phyloP scores from a whole-genome alignment of 2,113 vertebrate genomes.

The Albula goreensis region DNA sequence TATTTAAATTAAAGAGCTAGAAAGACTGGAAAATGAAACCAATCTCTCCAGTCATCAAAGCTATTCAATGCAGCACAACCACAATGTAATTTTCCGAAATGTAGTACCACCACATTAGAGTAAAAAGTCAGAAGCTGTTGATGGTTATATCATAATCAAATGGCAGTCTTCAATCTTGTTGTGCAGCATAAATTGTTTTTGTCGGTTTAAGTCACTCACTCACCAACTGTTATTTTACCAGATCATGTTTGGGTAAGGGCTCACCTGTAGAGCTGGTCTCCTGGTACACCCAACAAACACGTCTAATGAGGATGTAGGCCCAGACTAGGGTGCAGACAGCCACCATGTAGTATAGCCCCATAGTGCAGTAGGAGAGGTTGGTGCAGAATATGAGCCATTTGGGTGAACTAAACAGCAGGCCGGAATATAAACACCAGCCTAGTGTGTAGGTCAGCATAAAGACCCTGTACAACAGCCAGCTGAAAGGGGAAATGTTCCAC shows the following conservation, averaged over 20 bases:
- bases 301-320: background rate
- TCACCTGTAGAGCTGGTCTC: background rate
- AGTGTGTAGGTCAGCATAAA: constrained; percentile 27
- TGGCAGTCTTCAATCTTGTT: too few relatives aligned
- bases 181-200: too few relatives aligned
- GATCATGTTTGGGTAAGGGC: background rate
- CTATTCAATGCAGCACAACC: too few relatives aligned
- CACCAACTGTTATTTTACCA: background rate
- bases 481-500: constrained; percentile 38
- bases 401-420: constrained; percentile 14
- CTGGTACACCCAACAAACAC: background rate
- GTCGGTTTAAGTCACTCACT: too few relatives aligned
- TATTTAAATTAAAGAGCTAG: too few relatives aligned
- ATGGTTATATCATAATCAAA: too few relatives aligned
- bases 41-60: too few relatives aligned
- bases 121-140: too few relatives aligned
- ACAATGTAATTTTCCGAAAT: too few relatives aligned
- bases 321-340: constrained; percentile 16
- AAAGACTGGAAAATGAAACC: too few relatives aligned
- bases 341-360: constrained; percentile 26
- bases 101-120: background rate
- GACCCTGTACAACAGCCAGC: constrained; percentile 31
- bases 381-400: constrained; percentile 31
- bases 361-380: constrained; percentile 27
- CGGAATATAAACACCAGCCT: constrained; percentile 28